phyloP scores from a whole-genome alignment of 2,797 vertebrate genomes.

The Intellagama lesueurii region DNA sequence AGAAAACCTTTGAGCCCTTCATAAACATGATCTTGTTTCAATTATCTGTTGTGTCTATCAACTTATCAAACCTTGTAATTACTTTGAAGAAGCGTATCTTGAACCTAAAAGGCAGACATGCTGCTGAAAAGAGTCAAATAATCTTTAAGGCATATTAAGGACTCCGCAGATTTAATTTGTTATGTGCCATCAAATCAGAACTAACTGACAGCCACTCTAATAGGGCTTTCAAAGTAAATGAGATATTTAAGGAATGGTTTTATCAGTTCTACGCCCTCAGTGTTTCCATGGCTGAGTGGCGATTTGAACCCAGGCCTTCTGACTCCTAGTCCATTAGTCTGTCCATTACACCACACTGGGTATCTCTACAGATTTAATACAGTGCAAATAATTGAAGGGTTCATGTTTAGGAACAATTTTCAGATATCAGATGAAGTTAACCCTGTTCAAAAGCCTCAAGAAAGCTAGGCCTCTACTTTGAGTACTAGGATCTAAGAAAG shows the following conservation, averaged over 20 bases:
- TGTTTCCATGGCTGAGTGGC: too few species aligned
- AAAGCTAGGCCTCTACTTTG: not conserved
- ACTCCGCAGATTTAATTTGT: not conserved
- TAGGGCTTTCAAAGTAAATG: too few species aligned
- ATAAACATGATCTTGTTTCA: not conserved
- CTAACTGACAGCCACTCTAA: too few species aligned
- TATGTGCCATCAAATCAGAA: too few species aligned
- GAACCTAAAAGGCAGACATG: not conserved
- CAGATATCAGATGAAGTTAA: conserved; percentile 27
- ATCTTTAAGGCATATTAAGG: conserved; percentile 4
- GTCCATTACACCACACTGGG: too few species aligned
- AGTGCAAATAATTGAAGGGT: not conserved
- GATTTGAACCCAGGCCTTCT: too few species aligned
- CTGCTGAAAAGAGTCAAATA: not conserved
- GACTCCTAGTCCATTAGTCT: too few species aligned
- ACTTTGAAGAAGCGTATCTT: not conserved
- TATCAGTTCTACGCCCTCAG: too few species aligned
- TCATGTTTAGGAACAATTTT: conserved; percentile 27
- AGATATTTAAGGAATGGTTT: too few species aligned
- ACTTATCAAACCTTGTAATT: not conserved
- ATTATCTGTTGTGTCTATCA: not conserved
- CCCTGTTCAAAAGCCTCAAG: not conserved
- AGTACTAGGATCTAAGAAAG: not conserved
- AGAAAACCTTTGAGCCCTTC: not conserved
- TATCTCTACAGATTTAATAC: too few species aligned